Percentiles rank a stretch among this genome's conserved stretches.
Conservation (phyloP, 2,888 invertebrate genomes). For the Pediacus dermestoides region DNA sequence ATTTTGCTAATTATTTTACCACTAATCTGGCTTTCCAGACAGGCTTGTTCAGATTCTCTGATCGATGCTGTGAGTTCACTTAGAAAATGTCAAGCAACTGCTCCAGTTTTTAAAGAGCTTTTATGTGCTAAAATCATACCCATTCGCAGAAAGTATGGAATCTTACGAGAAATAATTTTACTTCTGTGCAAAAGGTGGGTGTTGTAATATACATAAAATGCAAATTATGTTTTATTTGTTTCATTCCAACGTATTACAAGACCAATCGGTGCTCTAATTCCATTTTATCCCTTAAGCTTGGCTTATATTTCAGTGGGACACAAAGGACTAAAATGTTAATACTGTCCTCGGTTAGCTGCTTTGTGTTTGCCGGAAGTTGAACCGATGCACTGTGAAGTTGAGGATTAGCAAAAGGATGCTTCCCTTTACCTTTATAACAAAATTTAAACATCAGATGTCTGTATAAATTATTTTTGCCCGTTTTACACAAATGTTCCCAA, state of each 20-base stretch:
- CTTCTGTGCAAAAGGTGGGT: background rate
- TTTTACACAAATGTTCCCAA: too few relatives aligned
- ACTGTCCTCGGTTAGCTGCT: slow-evolving; percentile 35
- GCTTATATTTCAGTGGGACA: slow-evolving; percentile 40
- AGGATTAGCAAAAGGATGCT: slow-evolving; percentile 17
- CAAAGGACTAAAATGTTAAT: slow-evolving; percentile 42
- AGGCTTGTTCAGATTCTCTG: too few relatives aligned
- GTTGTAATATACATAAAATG: slow-evolving; percentile 28
- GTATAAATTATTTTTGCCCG: too few relatives aligned
- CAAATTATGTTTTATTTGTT: slow-evolving; percentile 36
- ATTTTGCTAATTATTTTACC: too few relatives aligned
- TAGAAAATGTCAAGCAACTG: too few relatives aligned
- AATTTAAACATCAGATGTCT: slow-evolving; percentile 1
- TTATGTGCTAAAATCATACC: slow-evolving; percentile 11
- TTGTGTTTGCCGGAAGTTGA: slow-evolving; percentile 32
- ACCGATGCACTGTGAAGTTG: slow-evolving; percentile 29
- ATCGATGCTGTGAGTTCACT: too few relatives aligned
- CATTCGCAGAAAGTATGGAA: background rate
- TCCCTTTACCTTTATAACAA: slow-evolving; percentile 2
- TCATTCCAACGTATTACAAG: slow-evolving; percentile 32
- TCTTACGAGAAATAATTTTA: slow-evolving; percentile 1
- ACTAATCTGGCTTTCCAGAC: too few relatives aligned
- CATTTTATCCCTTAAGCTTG: slow-evolving; percentile 38
- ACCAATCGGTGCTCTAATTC: slow-evolving; percentile 41
- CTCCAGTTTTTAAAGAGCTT: too few relatives aligned